phyloP scores from a whole-genome alignment of 2,888 invertebrate genomes.

The Buathra laborator region DNA sequence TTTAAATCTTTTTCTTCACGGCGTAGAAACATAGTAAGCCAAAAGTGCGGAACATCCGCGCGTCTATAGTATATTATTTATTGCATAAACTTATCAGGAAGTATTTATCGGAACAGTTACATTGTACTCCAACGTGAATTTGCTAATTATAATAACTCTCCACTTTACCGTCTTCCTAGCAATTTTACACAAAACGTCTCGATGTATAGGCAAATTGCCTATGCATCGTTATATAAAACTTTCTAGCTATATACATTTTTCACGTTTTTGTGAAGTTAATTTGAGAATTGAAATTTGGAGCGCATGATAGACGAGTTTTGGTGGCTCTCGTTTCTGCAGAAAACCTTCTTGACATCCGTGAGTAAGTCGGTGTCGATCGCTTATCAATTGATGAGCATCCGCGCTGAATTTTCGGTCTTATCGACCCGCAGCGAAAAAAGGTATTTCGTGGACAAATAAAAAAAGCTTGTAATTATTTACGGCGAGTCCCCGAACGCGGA shows the following conservation, averaged over 20 bases:
- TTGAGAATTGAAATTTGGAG: neutral
- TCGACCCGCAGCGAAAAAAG: neutral
- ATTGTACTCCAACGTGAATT: neutral
- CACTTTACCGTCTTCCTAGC: too few species aligned
- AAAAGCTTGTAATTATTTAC: neutral
- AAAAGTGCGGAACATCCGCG: neutral
- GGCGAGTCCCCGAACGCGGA: neutral
- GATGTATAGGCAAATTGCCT: too few species aligned
- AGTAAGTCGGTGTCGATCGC: slow-evolving; percentile 19
- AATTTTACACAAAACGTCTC: too few species aligned
- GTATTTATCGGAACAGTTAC: neutral
- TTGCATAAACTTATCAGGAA: neutral
- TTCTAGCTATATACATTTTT: neutral
- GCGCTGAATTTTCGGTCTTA: neutral
- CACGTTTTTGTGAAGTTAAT: neutral
- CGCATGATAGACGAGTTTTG: neutral
- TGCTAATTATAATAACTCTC: neutral
- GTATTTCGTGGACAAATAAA: neutral
- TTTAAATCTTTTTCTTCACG: neutral
- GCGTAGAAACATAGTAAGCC: neutral
- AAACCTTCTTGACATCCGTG: slow-evolving; percentile 30
- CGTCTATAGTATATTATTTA: neutral
- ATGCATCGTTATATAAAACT: neutral
- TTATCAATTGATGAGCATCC: neutral
- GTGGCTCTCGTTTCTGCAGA: neutral